phyloP scores from a whole-genome alignment of 2,888 invertebrate genomes.

The Agrilus biguttatus region DNA sequence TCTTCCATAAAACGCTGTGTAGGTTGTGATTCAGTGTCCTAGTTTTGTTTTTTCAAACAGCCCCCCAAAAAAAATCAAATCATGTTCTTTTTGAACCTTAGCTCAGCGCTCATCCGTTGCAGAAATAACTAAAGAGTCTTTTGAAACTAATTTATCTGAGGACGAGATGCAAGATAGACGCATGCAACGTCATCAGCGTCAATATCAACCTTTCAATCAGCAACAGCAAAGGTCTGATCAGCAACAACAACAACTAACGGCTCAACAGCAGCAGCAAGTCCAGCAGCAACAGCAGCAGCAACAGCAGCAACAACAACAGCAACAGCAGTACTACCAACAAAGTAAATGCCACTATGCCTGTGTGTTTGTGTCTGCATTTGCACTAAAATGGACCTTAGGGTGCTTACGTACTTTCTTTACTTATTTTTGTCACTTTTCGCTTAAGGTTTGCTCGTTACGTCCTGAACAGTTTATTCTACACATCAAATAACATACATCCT shows the following conservation, averaged over 20 bases:
- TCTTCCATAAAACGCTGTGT: slow-evolving; percentile 1
- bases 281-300: slow-evolving; percentile 11
- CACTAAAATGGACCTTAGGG: too few species aligned
- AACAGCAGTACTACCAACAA: slow-evolving; percentile 12
- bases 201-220: slow-evolving; percentile 19
- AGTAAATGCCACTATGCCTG: slow-evolving; percentile 2
- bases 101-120: slow-evolving; percentile 31
- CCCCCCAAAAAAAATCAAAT: slow-evolving; percentile 8
- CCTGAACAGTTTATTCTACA: too few species aligned
- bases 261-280: slow-evolving; percentile 23
- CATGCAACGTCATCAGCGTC: slow-evolving; percentile 30
- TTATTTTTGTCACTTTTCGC: too few species aligned
- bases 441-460: too few species aligned
- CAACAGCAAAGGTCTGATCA: slow-evolving; percentile 20
- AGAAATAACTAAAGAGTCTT: slow-evolving; percentile 75
- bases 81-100: slow-evolving; percentile 21
- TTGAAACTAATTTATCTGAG: slow-evolving; percentile 53
- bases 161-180: slow-evolving; percentile 42
- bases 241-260: slow-evolving; percentile 30
- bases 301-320: slow-evolving; percentile 8
- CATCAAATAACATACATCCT: too few species aligned
- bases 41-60: slow-evolving; percentile 1
- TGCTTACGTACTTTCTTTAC: too few species aligned
- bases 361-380: not conserved
- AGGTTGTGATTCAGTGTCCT: slow-evolving; percentile 11